A percentile compares a stretch with the other conserved stretches of the same genome.
Conservation (phyloP, 2,888 invertebrate species). For the Argynnis bischoffii region DNA sequence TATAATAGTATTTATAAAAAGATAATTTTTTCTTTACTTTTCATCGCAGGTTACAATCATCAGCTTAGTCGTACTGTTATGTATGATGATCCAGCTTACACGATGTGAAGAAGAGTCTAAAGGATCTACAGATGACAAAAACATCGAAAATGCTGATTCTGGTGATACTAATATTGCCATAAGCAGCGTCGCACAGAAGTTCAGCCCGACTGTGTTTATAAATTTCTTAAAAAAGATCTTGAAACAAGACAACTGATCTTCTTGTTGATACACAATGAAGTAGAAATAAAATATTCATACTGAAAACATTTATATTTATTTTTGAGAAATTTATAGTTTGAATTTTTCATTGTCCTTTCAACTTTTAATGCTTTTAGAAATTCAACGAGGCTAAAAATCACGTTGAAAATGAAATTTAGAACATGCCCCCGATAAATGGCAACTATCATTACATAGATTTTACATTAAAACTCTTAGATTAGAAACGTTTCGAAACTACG, state of each 20-base stretch:
- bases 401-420: too few relatives aligned
- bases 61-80: conserved; percentile 6
- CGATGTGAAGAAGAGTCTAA: conserved; percentile 2
- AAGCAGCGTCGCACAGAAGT: background rate
- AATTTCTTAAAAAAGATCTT: background rate
- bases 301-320: too few relatives aligned
- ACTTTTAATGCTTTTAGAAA: too few relatives aligned
- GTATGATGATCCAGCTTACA: conserved; percentile 8
- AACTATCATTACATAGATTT: too few relatives aligned
- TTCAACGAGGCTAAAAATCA: too few relatives aligned
- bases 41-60: background rate
- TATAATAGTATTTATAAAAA: background rate
- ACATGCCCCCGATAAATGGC: too few relatives aligned
- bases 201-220: conserved; percentile 4
- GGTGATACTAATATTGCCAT: background rate
- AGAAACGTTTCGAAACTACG: too few relatives aligned
- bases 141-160: background rate
- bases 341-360: too few relatives aligned
- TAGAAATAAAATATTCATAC: too few relatives aligned
- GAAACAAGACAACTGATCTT: background rate
- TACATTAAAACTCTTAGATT: too few relatives aligned
- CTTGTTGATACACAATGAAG: too few relatives aligned
- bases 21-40: background rate
- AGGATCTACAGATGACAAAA: background rate
- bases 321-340: too few relatives aligned